These are phyloP conservation scores for Lutraria lutraria DNA, from an alignment of 2,888 invertebrate genomes.

Conservation along the genomic window DNA sequence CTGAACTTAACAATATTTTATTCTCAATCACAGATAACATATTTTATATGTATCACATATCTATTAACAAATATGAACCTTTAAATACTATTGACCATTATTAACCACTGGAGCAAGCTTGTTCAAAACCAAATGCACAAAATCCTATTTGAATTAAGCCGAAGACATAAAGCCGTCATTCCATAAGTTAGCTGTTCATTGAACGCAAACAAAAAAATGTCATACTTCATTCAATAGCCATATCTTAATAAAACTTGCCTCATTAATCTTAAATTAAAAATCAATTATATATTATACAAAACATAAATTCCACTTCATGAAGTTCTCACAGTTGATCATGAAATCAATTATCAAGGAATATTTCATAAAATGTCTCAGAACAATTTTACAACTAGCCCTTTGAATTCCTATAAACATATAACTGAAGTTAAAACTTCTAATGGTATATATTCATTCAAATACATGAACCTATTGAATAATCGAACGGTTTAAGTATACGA, in stretches of 20 bases:
- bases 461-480: conserved; percentile 30
- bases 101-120: background rate
- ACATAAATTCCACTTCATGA: background rate
- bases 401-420: conserved; percentile 11
- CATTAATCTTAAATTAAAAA: background rate
- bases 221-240: background rate
- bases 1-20: background rate
- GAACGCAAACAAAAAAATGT: background rate
- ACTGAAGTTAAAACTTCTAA: background rate
- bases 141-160: background rate
- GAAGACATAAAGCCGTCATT: background rate
- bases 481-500: conserved; percentile 26
- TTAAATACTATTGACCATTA: background rate
- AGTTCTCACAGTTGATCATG: background rate
- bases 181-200: background rate
- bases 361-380: background rate
- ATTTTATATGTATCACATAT: background rate
- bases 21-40: background rate
- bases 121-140: background rate
- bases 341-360: background rate
- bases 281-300: background rate
- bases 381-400: background rate
- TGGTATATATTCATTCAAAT: conserved; percentile 25
- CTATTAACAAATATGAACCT: background rate
- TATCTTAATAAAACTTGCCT: background rate